phyloP scores from a whole-genome alignment of 2,888 invertebrate genomes.

The Drosophila eohydei region DNA sequence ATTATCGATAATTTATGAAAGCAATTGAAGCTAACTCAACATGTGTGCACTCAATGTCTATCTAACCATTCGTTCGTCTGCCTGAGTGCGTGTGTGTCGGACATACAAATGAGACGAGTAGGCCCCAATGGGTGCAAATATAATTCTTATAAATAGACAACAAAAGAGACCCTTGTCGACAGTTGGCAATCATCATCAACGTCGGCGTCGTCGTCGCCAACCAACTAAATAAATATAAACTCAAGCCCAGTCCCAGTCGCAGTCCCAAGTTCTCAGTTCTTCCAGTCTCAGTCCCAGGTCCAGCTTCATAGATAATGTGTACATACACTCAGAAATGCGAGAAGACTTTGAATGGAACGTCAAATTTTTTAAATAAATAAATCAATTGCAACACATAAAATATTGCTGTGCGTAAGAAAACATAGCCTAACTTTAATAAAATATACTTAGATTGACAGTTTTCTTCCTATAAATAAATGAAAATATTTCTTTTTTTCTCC shows the following conservation, averaged over 20 bases:
- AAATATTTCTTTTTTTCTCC: no score
- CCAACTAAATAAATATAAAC: constrained; percentile 71
- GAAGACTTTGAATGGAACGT: not conserved
- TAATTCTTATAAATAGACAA: constrained; percentile 78
- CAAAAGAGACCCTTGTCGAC: constrained; percentile 76
- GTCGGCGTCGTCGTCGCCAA: constrained; percentile 16
- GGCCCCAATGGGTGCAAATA: constrained; percentile 70
- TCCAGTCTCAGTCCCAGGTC: constrained; percentile 14
- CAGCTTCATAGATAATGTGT: constrained; percentile 34
- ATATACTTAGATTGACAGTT: no score
- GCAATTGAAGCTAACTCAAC: constrained; percentile 63
- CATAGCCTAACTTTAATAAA: no score
- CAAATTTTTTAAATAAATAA: not conserved
- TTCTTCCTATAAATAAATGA: no score
- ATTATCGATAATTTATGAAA: constrained; percentile 74
- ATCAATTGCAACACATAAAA: no score
- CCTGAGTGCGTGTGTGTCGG: constrained; percentile 31
- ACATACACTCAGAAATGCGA: constrained; percentile 4
- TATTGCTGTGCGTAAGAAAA: no score
- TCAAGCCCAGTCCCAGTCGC: constrained; percentile 27
- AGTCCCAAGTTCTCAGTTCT: constrained; percentile 1
- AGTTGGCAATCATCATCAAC: constrained; percentile 70
- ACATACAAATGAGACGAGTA: constrained; percentile 62
- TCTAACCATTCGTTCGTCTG: constrained; percentile 4
- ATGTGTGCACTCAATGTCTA: constrained; percentile 43